phyloP scores from a whole-genome alignment of 2,888 invertebrate species.

The Acheta domesticus region DNA sequence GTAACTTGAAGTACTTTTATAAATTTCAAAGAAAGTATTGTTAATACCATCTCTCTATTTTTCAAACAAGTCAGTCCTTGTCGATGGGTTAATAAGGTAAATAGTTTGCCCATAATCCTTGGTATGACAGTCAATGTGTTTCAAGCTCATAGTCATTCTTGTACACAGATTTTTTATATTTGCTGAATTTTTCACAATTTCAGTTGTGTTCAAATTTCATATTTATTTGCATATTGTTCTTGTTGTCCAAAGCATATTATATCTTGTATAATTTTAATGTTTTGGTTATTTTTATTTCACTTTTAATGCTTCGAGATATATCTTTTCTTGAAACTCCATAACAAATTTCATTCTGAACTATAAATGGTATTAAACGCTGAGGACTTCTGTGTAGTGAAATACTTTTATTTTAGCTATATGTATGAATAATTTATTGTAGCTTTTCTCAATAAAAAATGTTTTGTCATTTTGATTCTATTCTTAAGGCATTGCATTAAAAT shows the following conservation, averaged over 20 bases:
- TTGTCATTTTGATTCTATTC: no score
- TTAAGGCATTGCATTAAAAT: background rate
- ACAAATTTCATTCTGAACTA: no score
- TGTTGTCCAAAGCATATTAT: constrained; percentile 19
- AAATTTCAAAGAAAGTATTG: constrained; percentile 26
- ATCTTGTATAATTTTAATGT: background rate
- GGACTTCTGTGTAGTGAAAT: no score
- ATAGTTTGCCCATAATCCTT: constrained; percentile 34
- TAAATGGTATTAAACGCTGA: no score
- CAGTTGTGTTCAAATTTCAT: constrained; percentile 40
- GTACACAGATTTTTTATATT: constrained; percentile 23
- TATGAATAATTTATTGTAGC: background rate
- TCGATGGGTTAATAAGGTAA: constrained; percentile 53
- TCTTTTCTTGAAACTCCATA: no score
- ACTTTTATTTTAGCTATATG: no score
- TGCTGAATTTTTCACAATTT: constrained; percentile 35
- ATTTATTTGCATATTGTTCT: constrained; percentile 19
- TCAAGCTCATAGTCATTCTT: constrained; percentile 22
- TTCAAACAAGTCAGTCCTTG: constrained; percentile 53
- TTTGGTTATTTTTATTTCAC: background rate
- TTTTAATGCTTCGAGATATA: no score
- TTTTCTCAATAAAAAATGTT: background rate
- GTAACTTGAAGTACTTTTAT: constrained; percentile 21
- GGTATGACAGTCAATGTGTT: constrained; percentile 30
- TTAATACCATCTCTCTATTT: constrained; percentile 49